Percentiles rank a stretch among this genome's conserved stretches.
Evolutionary conservation across 2,797 vertebrate genomes (phyloP).

Genomic region (Tolypeutes matacus): DNA sequence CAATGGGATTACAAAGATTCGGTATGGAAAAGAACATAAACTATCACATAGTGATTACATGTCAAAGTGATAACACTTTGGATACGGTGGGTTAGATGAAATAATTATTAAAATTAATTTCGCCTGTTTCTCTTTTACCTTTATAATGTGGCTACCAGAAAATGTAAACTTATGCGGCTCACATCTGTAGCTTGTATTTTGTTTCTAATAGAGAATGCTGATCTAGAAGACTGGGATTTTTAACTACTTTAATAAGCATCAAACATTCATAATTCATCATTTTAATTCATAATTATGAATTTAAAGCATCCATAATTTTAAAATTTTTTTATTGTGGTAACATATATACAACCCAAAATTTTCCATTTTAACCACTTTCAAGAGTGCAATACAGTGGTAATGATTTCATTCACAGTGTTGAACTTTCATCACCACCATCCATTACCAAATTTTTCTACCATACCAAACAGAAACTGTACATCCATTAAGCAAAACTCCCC

Average conservation of each 20-base stretch:
- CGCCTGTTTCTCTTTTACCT: neutral
- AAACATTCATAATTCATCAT: neutral
- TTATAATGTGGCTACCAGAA: neutral
- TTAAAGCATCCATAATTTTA: too few species aligned
- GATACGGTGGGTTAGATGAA: neutral
- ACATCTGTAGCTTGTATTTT: neutral
- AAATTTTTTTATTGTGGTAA: too few species aligned
- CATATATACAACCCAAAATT: too few species aligned
- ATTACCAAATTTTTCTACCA: too few species aligned
- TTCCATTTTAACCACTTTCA: too few species aligned
- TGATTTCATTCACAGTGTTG: too few species aligned
- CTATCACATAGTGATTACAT: rapidly evolving
- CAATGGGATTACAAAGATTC: neutral
- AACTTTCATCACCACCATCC: too few species aligned
- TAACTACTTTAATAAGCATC: neutral
- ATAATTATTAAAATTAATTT: neutral
- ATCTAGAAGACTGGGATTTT: neutral
- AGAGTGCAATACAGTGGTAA: too few species aligned
- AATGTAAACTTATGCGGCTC: neutral
- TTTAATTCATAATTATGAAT: too few species aligned
- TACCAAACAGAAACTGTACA: too few species aligned
- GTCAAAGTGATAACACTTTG: neutral
- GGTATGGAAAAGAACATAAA: neutral
- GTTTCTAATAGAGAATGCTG: neutral
- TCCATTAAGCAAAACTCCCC: too few species aligned